Base-by-base conservation (phyloP, 2,797 vertebrate species). In the Myotis daubentonii region DNA sequence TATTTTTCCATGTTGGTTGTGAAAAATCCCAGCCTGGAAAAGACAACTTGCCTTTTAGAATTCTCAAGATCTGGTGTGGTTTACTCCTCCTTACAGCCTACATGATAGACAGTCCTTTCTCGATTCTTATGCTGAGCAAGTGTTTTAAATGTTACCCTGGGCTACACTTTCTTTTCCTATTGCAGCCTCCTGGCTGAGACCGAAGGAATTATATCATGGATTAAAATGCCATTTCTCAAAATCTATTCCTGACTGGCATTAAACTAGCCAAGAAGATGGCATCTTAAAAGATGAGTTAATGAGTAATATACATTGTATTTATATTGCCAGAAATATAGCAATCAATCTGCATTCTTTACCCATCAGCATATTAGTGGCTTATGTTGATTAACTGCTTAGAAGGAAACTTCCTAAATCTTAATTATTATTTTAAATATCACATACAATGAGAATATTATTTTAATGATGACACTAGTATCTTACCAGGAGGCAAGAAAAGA, bases 331-430 rank as follows among this genome's bases (percentile, higher is more conserved):
- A 25, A 51, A 94, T n/a, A 55, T 1, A 80, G 36, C 47, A 81
- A 72, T 57, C 2, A 3, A 17, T 38, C 83, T 78, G 23, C n/a
- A 8, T 76, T 72, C 76, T 86, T 84, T 60, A 80, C 55, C 28
- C 25, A 49, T 70, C 30, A 94, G 71, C 68, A 87, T 38, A 19
- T 57, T 66, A 85, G 75, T n/a, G 57, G 36, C 72, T 92, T 91
- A 65, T 57, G 41, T 74, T 57, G 66, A 95, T 88, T 19, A 85
- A 92, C 82, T 85, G 13, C 87, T 89, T 90, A 44, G 65, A 96
- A 93, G 41, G 33, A 91, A 60, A 86, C 55, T 89, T 93, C 38
- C 87, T 93, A 38, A 93, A 80, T 95, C 72, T 62, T 92, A 91
- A 83, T 62, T 30, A 83, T 70, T 47, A 87, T 89, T 95, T 91